Evolutionary conservation across 1,140 invertebrate species (phyloP).

Genomic region (Augochlora pura): DNA sequence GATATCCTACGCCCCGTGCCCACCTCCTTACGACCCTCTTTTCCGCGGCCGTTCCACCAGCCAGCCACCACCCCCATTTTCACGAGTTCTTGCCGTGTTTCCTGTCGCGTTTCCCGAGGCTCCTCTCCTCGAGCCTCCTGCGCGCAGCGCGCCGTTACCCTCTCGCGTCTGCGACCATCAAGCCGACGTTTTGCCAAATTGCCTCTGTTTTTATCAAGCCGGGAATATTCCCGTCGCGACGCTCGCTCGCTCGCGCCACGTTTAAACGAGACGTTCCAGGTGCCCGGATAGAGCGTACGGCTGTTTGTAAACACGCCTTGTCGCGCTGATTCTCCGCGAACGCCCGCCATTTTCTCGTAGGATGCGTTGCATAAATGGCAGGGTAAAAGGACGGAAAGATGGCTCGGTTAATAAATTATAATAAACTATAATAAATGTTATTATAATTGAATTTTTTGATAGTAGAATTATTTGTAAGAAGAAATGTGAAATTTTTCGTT

Average conservation of each 20-base stretch:
- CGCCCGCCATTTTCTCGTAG: too few relatives aligned
- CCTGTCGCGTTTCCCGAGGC: slow-evolving; percentile 29
- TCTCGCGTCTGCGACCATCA: slow-evolving; percentile 59
- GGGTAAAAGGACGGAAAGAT: too few relatives aligned
- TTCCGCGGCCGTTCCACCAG: background rate
- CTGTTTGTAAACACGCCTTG: background rate
- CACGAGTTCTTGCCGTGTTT: slow-evolving; percentile 46
- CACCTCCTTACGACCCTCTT: slow-evolving; percentile 43
- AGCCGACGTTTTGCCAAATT: slow-evolving; percentile 72
- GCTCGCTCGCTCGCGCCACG: background rate
- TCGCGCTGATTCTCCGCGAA: background rate
- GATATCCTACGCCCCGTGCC: slow-evolving; percentile 49
- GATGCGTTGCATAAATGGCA: too few relatives aligned
- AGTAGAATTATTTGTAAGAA: too few relatives aligned
- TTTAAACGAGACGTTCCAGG: background rate
- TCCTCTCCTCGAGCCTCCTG: too few relatives aligned
- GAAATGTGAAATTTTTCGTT: too few relatives aligned
- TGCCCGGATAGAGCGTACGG: background rate
- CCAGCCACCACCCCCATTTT: slow-evolving; percentile 7
- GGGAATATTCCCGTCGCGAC: slow-evolving; percentile 48
- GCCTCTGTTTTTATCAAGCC: slow-evolving; percentile 66
- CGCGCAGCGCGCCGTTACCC: slow-evolving; percentile 38
- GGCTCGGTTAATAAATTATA: too few relatives aligned
- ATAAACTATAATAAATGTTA: too few relatives aligned
- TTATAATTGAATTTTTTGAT: too few relatives aligned